phyloP scores from a whole-genome alignment of 2,113 vertebrate genomes.

The Dendrocopos noguchii region DNA sequence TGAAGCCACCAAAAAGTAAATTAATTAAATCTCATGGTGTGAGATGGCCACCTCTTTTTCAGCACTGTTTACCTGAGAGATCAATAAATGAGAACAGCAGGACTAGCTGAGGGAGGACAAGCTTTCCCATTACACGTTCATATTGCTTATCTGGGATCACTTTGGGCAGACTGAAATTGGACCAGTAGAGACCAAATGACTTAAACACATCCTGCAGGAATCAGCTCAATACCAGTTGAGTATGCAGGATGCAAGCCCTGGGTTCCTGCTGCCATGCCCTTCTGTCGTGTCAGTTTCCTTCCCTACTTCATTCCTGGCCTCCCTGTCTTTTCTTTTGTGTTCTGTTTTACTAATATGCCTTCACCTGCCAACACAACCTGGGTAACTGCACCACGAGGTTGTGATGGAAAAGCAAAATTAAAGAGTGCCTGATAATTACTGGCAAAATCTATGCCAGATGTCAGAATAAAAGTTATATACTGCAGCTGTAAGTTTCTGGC shows the following conservation, averaged over 20 bases:
- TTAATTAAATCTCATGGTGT: neutral
- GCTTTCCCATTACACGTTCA: neutral
- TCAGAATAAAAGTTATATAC: conserved; percentile 17
- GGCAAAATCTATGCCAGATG: neutral
- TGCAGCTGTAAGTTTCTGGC: neutral
- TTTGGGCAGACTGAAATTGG: neutral
- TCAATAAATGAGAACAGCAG: neutral
- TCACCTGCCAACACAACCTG: neutral
- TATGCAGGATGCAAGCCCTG: conserved; percentile 33
- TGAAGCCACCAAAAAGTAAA: neutral
- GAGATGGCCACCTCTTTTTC: neutral
- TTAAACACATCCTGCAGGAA: conserved; percentile 36
- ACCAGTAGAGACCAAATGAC: neutral
- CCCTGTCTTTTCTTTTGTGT: neutral
- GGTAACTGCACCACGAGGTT: neutral
- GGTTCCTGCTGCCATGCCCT: conserved; percentile 44
- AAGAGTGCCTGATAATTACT: neutral
- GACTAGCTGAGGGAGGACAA: neutral
- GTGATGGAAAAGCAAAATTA: neutral
- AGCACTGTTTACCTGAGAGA: neutral
- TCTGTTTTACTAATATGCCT: neutral
- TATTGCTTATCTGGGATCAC: neutral
- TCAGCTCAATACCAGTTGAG: neutral
- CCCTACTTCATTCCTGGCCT: conserved; percentile 10
- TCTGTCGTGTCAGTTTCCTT: conserved; percentile 46